These are phyloP conservation scores for Anagyrus pseudococci DNA, from an alignment of 2,888 invertebrate species.

Conservation along the genomic window DNA sequence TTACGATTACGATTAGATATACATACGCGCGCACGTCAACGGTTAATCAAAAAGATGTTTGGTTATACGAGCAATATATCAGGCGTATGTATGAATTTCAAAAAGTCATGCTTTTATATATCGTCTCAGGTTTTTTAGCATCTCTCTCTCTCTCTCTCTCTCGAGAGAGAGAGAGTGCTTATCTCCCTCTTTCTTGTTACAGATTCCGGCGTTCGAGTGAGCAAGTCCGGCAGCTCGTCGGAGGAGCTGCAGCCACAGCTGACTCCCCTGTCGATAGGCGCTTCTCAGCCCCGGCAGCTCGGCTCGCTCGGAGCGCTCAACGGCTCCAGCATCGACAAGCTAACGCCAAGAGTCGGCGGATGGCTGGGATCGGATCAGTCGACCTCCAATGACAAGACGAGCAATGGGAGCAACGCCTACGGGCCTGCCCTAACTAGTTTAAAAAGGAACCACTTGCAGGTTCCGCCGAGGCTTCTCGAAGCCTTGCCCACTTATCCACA, in stretches of 20 bases:
- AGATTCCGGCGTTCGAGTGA: slow-evolving; percentile 52
- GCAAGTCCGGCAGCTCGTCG: slow-evolving; percentile 55
- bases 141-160: too few species aligned
- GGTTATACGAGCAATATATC: too few species aligned
- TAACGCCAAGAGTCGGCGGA: slow-evolving; percentile 39
- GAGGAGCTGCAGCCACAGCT: slow-evolving; percentile 44
- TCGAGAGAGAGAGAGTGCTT: too few species aligned
- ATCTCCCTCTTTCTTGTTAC: slow-evolving; percentile 26
- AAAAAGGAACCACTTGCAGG: slow-evolving; percentile 42
- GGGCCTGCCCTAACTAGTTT: slow-evolving; percentile 13
- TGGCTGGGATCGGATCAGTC: slow-evolving; percentile 49
- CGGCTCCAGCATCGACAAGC: slow-evolving; percentile 40
- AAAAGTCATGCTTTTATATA: too few species aligned
- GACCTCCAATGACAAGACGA: slow-evolving; percentile 6
- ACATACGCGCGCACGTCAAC: too few species aligned
- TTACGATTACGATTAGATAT: too few species aligned
- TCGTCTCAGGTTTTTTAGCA: too few species aligned
- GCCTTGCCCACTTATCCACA: slow-evolving; percentile 55
- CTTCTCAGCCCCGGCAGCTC: not conserved
- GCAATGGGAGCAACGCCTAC: slow-evolving; percentile 19
- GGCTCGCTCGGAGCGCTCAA: slow-evolving; percentile 49
- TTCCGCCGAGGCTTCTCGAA: slow-evolving; percentile 56
- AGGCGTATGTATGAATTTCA: too few species aligned
- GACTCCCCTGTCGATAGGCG: not conserved
- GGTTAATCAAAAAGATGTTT: too few species aligned